Evolutionary conservation across 2,888 invertebrate species (phyloP), one percentile per base, ranked within the genome.

Genomic region (Adela reaumurella): DNA sequence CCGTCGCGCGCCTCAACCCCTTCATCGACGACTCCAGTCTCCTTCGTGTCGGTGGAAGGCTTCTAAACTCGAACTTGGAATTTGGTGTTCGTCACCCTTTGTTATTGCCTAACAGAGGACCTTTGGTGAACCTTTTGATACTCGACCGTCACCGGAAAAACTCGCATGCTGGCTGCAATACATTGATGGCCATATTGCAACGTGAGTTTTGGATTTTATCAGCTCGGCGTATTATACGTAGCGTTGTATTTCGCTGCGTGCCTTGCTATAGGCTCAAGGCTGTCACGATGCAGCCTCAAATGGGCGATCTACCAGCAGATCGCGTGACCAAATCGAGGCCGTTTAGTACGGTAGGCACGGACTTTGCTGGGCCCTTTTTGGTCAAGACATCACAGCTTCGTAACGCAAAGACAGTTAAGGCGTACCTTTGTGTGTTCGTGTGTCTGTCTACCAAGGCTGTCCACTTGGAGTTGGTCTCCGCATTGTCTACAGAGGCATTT

Each of bases 361-460:
- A 45, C 16, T 24, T 45, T 35, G 45, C 49, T 3, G 46, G 45
- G 3, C 41, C 46, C 2, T 46, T 49, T 10, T 3, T 49, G 2
- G 41, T 49, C 19, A 49, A 41, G n/a, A 28, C 14, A 10, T 20
- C 17, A n/a, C 17, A 28, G n/a, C 17, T 16, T 20, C 45, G n/a
- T 11, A 18, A 19, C 10, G 29, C 35, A n/a, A 19, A 17, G 19
- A 6, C 8, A 5, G 14, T n/a, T 35, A 28, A 14, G 47, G 16
- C 20, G 16, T 47, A 43, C 8, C 14, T 47, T 6, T 47, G 43
- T n/a, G 19, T 47, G 3, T 47, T 47, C 16, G 18, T 47, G n/a
- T 47, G 47, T 17, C 19, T 47, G n/a, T 11, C 18, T 8, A 44
- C 16, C n/a, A 43, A 35, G 19, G 43, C 29, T 16, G 29, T 48